A percentile compares a stretch with the other conserved stretches of the same genome.
phyloP scores from a whole-genome alignment of 2,888 invertebrate species.

The Tipula helvola region DNA sequence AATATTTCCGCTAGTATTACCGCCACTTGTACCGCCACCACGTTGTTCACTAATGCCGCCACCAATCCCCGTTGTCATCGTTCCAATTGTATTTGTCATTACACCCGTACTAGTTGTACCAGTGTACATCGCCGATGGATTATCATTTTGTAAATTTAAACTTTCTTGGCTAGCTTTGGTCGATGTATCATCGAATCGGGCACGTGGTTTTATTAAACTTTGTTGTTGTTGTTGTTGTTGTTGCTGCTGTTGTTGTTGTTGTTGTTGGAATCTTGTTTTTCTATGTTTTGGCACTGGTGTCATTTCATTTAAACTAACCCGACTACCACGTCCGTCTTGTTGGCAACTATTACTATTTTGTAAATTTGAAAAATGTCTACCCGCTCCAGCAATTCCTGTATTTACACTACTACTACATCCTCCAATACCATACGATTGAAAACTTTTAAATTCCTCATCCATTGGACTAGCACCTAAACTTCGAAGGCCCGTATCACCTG shows the following conservation, averaged over 20 bases:
- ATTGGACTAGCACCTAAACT: conserved; percentile 48
- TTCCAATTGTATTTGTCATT: neutral
- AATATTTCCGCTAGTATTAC: neutral
- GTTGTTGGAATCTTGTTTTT: conserved; percentile 78
- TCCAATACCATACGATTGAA: conserved; percentile 23
- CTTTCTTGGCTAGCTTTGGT: conserved; percentile 42
- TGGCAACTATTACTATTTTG: neutral
- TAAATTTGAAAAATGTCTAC: conserved; percentile 23
- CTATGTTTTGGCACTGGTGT: conserved; percentile 65
- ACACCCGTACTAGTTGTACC: neutral
- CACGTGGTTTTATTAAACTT: conserved; percentile 28
- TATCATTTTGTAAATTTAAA: conserved; percentile 28
- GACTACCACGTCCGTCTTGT: conserved; percentile 35
- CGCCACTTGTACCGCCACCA: neutral
- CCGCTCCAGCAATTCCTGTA: conserved; percentile 28
- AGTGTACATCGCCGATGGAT: neutral
- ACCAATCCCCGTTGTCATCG: neutral
- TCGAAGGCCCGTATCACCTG: conserved; percentile 60
- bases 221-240: conserved; percentile 72
- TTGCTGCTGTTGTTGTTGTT: conserved; percentile 33
- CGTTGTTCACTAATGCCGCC: neutral
- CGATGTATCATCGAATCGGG: conserved; percentile 38
- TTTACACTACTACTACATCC: conserved; percentile 40
- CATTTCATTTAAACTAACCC: conserved; percentile 46
- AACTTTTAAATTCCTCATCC: conserved; percentile 45